These are phyloP conservation scores for Oncorhynchus nerka DNA, from an alignment of 2,113 vertebrate genomes.

Conservation along the genomic window DNA sequence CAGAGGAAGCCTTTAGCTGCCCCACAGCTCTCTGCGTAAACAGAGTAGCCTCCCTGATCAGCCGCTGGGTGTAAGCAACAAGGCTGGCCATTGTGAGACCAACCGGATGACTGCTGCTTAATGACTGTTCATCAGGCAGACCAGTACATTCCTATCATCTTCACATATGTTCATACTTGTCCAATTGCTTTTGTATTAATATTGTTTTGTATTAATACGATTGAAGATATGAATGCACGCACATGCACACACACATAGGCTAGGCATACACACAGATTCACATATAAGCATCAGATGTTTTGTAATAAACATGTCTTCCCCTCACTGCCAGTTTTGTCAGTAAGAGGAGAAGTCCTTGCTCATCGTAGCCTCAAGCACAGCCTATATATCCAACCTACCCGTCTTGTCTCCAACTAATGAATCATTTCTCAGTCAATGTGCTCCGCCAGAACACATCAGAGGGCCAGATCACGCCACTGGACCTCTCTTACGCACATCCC, in stretches of 20 bases:
- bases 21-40: not conserved
- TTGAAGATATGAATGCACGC: not conserved
- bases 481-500: conserved; percentile 55
- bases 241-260: not conserved
- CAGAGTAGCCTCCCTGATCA: not conserved
- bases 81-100: not conserved
- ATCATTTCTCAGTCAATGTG: conserved; percentile 76
- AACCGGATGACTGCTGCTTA: not conserved
- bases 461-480: conserved; percentile 58
- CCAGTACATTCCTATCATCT: not conserved
- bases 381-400: conserved; percentile 63
- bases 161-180: not conserved
- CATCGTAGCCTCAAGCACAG: conserved; percentile 51
- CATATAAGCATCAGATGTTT: not conserved
- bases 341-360: conserved; percentile 38
- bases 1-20: not conserved
- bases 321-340: conserved; percentile 7
- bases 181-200: not conserved
- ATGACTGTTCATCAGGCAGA: not conserved
- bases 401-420: conserved; percentile 72
- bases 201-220: not conserved
- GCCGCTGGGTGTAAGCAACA: not conserved
- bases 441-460: conserved; percentile 66
- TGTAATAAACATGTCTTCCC: not conserved
- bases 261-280: not conserved